These are phyloP conservation scores for Hippocampus abdominalis DNA, from an alignment of 2,113 vertebrate species.

Conservation along the genomic window DNA sequence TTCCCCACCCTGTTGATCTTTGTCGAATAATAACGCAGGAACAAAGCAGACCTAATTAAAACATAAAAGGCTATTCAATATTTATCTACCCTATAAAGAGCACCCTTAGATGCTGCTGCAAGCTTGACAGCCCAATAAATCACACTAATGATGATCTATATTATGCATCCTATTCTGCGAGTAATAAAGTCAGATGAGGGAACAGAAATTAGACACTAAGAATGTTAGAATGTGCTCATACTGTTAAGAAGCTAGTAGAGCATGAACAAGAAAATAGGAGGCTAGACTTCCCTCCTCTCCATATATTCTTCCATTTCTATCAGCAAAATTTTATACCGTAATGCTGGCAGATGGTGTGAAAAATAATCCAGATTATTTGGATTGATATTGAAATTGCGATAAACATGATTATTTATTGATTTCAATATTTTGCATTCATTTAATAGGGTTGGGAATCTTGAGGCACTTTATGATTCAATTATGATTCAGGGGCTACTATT, in stretches of 20 bases:
- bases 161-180: neutral
- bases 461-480: no score
- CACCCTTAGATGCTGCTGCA: neutral
- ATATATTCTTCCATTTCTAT: neutral
- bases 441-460: no score
- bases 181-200: neutral
- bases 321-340: no score
- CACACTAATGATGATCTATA: constrained; percentile 2
- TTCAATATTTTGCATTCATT: no score
- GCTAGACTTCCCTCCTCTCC: neutral
- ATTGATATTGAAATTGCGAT: no score
- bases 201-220: neutral
- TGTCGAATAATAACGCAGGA: neutral
- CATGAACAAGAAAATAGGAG: neutral
- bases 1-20: neutral
- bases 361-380: no score
- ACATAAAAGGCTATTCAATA: neutral
- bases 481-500: no score
- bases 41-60: neutral
- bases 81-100: neutral
- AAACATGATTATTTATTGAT: no score
- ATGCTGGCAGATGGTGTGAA: no score
- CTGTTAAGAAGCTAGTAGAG: neutral
- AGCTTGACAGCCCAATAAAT: neutral
- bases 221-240: neutral